phyloP scores from a whole-genome alignment of 92 coral and sea anemone genomes.

The Actinernus sp. region DNA sequence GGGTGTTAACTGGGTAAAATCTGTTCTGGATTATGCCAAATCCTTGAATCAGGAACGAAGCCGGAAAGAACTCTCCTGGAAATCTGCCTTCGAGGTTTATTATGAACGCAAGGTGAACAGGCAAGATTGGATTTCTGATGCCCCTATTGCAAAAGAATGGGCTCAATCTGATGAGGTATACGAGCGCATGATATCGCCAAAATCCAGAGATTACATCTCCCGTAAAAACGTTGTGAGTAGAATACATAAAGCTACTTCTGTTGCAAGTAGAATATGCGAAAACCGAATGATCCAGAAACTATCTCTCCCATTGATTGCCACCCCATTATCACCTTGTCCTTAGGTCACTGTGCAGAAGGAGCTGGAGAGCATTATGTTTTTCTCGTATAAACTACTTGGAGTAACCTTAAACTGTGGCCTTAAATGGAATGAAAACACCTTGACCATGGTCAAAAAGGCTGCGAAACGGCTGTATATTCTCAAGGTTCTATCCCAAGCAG shows the following conservation, averaged over 20 bases:
- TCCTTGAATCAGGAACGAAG: constrained; percentile 38
- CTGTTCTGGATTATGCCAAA: constrained; percentile 36
- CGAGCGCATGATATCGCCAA: constrained; percentile 19
- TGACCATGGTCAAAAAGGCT: no score
- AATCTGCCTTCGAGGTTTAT: constrained; percentile 48
- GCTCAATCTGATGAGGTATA: constrained; percentile 11
- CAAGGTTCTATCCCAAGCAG: no score
- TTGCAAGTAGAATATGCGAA: constrained; percentile 32
- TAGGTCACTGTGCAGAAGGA: constrained; percentile 30
- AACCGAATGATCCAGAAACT: constrained; percentile 14
- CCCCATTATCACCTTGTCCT: constrained; percentile 13
- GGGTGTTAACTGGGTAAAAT: constrained; percentile 41
- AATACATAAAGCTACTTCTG: no score
- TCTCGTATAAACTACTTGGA: no score
- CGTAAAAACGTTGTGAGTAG: no score
- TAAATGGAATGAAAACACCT: no score
- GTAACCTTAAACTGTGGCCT: no score
- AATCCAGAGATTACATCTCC: no score
- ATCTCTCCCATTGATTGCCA: constrained; percentile 38
- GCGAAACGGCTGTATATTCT: no score
- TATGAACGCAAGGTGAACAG: constrained; percentile 33
- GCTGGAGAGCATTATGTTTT: constrained; percentile 31
- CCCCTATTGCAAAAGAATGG: constrained; percentile 23
- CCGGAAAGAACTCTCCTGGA: constrained; percentile 51
- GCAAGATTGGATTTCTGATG: not conserved